These are phyloP conservation scores for Balaenoptera acutorostrata DNA, from an alignment of 2,113 vertebrate genomes.

Conservation along the genomic window DNA sequence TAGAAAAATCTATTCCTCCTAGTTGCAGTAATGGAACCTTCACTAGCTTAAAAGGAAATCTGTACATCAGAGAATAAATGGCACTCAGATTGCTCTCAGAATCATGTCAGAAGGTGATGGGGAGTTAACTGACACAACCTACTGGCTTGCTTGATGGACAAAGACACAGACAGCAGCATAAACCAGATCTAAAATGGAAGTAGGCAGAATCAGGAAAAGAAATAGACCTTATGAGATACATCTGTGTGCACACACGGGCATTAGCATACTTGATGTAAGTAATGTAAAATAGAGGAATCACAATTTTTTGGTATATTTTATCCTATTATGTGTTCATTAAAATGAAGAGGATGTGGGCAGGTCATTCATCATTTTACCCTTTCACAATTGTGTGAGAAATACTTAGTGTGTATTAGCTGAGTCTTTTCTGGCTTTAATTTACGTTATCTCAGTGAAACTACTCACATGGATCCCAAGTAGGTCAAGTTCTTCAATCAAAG, in stretches of 20 bases:
- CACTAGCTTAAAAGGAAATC: conserved; percentile 43
- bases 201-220: neutral
- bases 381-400: neutral
- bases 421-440: neutral
- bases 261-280: neutral
- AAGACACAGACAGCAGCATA: neutral
- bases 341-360: neutral
- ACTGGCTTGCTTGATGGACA: neutral
- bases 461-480: neutral
- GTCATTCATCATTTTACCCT: neutral
- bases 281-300: neutral
- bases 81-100: neutral
- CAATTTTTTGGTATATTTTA: neutral
- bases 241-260: fast-evolving
- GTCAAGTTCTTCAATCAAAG: neutral
- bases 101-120: neutral
- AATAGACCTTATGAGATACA: neutral
- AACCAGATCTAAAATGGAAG: neutral
- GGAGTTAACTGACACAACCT: neutral
- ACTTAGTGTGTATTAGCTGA: neutral
- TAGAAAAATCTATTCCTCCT: conserved; percentile 40
- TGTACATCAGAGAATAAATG: conserved; percentile 33
- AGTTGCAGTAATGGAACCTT: conserved; percentile 51
- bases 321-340: neutral
- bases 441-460: neutral